phyloP scores from a whole-genome alignment of 2,888 invertebrate species.

The Heteromyza rotundicornis region DNA sequence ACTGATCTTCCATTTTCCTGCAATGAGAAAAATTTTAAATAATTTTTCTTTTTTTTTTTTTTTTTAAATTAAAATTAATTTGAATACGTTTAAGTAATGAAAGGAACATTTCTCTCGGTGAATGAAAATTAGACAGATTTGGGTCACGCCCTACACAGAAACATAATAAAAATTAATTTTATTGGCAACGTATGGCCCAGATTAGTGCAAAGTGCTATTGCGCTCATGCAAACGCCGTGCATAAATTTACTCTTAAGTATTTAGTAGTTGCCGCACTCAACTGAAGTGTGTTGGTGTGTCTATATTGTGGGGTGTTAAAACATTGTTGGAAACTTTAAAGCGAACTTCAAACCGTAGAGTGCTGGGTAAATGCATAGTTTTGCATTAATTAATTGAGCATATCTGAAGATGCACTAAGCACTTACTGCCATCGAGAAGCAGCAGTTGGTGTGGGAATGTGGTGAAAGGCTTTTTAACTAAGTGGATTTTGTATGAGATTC shows the following conservation, averaged over 20 bases:
- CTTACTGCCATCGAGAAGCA: no score
- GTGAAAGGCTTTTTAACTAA: no score
- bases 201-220: not conserved
- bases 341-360: conserved; percentile 26
- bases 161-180: no score
- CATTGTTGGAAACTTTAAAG: not conserved
- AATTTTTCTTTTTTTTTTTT: no score
- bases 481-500: no score
- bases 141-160: no score
- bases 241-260: no score
- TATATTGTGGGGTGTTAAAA: not conserved
- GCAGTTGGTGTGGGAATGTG: no score
- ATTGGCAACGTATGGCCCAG: not conserved
- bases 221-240: not conserved
- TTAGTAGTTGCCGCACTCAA: conserved; percentile 31
- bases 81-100: no score
- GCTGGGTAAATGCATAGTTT: conserved; percentile 40
- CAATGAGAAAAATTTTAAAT: conserved; percentile 40
- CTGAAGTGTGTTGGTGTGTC: no score
- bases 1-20: conserved; percentile 91
- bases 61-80: not conserved
- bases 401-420: conserved; percentile 7
- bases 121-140: not conserved
- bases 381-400: conserved; percentile 41
- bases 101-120: not conserved